phyloP scores from a whole-genome alignment of 2,113 vertebrate species.

The Nibea coibor region DNA sequence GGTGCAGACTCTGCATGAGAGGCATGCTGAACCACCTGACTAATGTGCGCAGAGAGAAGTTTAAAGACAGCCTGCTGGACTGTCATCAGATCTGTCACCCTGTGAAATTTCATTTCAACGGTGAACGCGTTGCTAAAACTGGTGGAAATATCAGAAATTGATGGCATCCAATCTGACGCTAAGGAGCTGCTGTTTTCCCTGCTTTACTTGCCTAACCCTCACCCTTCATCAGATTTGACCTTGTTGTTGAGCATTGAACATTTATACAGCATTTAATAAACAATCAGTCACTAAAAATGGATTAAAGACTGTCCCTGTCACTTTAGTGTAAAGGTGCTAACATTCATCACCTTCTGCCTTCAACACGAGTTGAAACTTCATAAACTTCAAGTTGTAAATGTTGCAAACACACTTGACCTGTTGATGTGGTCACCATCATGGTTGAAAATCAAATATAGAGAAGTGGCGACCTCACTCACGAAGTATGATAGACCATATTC shows the following conservation, averaged over 20 bases:
- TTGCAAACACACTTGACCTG: not conserved
- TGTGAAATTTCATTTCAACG: conserved; percentile 14
- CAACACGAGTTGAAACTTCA: not conserved
- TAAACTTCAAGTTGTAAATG: not conserved
- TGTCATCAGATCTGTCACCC: not conserved
- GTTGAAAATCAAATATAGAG: not conserved
- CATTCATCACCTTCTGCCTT: not conserved
- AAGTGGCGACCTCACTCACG: not conserved
- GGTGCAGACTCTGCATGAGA: not conserved
- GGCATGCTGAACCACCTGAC: not conserved
- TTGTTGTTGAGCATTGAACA: not conserved
- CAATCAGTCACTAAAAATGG: not conserved
- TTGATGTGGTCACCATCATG: not conserved
- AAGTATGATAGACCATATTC: not conserved
- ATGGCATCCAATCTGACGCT: not conserved
- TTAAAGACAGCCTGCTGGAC: conserved; percentile 2
- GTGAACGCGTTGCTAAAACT: not conserved
- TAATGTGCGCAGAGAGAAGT: too few species aligned
- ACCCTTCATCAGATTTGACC: not conserved
- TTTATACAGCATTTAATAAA: not conserved
- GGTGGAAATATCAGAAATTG: not conserved
- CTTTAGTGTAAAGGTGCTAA: not conserved
- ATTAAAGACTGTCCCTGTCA: not conserved
- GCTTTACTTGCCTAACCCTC: not conserved
- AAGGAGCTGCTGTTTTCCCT: not conserved